Evolutionary conservation across 2,888 invertebrate species (phyloP).

Genomic region (Hemithea aestivaria): DNA sequence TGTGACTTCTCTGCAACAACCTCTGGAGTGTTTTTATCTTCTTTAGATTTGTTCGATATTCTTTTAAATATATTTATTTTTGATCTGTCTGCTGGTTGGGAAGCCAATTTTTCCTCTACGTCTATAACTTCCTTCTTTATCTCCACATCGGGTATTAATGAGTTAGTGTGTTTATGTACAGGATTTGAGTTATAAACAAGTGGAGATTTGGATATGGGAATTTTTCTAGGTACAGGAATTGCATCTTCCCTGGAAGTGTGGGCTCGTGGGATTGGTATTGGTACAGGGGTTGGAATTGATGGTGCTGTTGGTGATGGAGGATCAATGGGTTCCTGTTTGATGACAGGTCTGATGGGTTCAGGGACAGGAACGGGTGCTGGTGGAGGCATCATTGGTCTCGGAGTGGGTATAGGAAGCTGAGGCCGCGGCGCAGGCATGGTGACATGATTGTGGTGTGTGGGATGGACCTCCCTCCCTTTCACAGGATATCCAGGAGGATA

Average conservation of each 20-base stretch:
- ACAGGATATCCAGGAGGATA: conserved; percentile 62
- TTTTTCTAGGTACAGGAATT: conserved; percentile 71
- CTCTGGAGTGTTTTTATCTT: conserved; percentile 74
- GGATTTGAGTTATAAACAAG: conserved; percentile 60
- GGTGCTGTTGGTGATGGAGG: conserved; percentile 34
- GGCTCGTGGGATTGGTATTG: conserved; percentile 15
- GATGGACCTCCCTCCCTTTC: conserved; percentile 64
- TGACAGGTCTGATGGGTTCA: conserved; percentile 43
- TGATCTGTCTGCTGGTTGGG: conserved; percentile 90
- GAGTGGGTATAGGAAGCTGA: conserved; percentile 38
- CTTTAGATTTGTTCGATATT: conserved; percentile 87
- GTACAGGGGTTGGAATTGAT: conserved; percentile 23
- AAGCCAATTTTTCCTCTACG: conserved; percentile 82
- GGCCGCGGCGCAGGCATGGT: conserved; percentile 59
- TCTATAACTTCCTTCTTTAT: conserved; percentile 74
- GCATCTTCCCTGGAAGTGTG: conserved; percentile 52
- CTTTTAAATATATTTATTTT: conserved; percentile 93
- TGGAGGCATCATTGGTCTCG: conserved; percentile 42
- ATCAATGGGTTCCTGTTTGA: conserved; percentile 64
- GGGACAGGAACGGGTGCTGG: conserved; percentile 35
- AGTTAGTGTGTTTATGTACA: conserved; percentile 55
- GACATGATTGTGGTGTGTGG: conserved; percentile 66
- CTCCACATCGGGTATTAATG: conserved; percentile 57
- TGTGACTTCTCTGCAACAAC: conserved; percentile 62
- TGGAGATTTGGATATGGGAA: conserved; percentile 72